Conservation (phyloP, 1,140 invertebrate species). For the Zaprionus tsacasi region DNA sequence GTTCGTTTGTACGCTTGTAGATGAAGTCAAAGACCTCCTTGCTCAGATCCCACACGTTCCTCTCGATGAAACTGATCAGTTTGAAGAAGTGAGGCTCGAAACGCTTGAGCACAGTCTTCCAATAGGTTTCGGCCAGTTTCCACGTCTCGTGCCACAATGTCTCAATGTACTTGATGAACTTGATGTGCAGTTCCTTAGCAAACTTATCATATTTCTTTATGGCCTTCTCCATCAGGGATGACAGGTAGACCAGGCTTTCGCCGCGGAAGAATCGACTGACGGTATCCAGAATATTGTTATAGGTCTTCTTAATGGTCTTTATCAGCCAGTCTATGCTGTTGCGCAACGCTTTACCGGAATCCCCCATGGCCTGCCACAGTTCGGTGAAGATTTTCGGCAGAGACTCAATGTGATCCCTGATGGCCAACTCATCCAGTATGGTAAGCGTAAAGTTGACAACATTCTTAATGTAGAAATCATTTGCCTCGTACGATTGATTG, state of each 20-base stretch:
- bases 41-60: slow-evolving; percentile 89
- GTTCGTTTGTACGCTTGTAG: slow-evolving; percentile 90
- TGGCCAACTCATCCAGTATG: slow-evolving; percentile 90
- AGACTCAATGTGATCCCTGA: slow-evolving; percentile 90
- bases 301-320: slow-evolving; percentile 89
- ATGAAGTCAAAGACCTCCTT: slow-evolving; percentile 91
- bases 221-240: slow-evolving; percentile 87
- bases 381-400: slow-evolving; percentile 91
- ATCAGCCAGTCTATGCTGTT: slow-evolving; percentile 90
- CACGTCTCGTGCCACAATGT: slow-evolving; percentile 88
- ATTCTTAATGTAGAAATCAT: slow-evolving; percentile 93
- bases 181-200: slow-evolving; percentile 90
- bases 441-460: slow-evolving; percentile 88
- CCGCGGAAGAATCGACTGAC: slow-evolving; percentile 89
- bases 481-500: slow-evolving; percentile 90
- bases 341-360: slow-evolving; percentile 90
- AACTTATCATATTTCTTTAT: slow-evolving; percentile 91
- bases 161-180: slow-evolving; percentile 90
- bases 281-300: slow-evolving; percentile 88
- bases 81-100: slow-evolving; percentile 91
- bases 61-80: slow-evolving; percentile 90
- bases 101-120: slow-evolving; percentile 88
- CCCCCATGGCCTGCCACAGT: slow-evolving; percentile 93
- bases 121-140: slow-evolving; percentile 87
- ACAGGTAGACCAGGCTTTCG: slow-evolving; percentile 89